Evolutionary conservation across 2,888 invertebrate species (phyloP).

Genomic region (Zele albiditarsus): DNA sequence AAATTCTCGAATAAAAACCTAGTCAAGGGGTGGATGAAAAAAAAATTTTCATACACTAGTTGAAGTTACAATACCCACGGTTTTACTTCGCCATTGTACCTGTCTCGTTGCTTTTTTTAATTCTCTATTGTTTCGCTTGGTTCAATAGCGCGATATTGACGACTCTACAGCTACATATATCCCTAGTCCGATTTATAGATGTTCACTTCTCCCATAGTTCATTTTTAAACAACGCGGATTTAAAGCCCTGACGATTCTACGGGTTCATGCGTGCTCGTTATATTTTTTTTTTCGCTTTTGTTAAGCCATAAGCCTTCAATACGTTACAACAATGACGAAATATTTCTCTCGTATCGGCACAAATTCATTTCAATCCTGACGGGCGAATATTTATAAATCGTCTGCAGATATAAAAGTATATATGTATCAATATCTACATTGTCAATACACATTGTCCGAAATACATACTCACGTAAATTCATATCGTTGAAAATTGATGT

Average conservation of each 20-base stretch:
- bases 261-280: neutral
- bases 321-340: slow-evolving; percentile 15
- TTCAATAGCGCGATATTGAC: neutral
- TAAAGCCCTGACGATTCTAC: slow-evolving; percentile 13
- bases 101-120: neutral
- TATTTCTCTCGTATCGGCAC: slow-evolving; percentile 7
- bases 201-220: slow-evolving; percentile 17
- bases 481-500: neutral
- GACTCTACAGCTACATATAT: neutral
- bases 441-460: neutral
- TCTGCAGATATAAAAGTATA: neutral
- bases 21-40: neutral
- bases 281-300: slow-evolving; percentile 4
- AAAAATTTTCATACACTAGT: neutral
- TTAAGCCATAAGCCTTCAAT: slow-evolving; percentile 21
- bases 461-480: neutral
- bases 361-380: slow-evolving; percentile 17
- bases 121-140: slow-evolving; percentile 5
- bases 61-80: neutral
- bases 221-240: slow-evolving; percentile 9
- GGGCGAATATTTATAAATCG: neutral
- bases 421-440: neutral
- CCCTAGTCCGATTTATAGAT: slow-evolving; percentile 6
- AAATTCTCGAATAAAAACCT: neutral
- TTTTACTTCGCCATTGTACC: neutral